Base-by-base conservation (phyloP, 1,140 invertebrate genomes). In the Panagrolaimus sp. region DNA sequence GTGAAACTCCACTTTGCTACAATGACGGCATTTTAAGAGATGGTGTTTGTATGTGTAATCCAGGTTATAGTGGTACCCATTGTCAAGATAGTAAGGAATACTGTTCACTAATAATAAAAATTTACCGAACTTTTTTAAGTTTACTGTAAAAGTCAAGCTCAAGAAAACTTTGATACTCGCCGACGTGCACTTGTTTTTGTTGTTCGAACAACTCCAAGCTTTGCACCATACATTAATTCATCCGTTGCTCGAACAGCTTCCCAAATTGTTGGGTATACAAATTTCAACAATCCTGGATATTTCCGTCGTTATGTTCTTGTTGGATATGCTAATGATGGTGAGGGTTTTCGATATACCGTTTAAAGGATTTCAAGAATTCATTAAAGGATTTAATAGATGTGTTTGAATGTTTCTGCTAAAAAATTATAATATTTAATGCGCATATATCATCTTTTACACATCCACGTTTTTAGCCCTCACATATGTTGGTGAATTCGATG, bases 141-240 rank as follows among this genome's bases (percentile, higher is more conserved):
- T 38, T 38, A 4, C 31, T 38, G 31, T 38, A 38, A 38, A 38
- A 38, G 31, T 38, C 31, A 38, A 38, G 31, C 31, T 7, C 31
- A 38, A 38, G 51, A 57, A 57, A 57, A 57, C 51, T 57, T 57
- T 27, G 27, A 57, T 27, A 57, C 51, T 11, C 20, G 27, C 51
- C 51, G 27, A 23, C 8, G 51, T 13, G 51, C 51, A 25, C 51
- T 57, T 16, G 51, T 57, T 16, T 57, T 57, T 25, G 51, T 57
- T 13, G 51, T 57, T 11, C 51, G 51, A 8, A 57, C 51, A 57
- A 25, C 51, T 11, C 20, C 51, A 25, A 25, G 20, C 16, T 57
- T 57, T 27, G 51, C 51, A 9, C 20, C 11, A n/a, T 20, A 20
- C 27, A 25, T 57, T 9, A 23, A 57, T 2, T 20, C 51, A 7